Evolutionary conservation across 2,888 invertebrate genomes (phyloP).

Genomic region (Ichneumoninae sp.): DNA sequence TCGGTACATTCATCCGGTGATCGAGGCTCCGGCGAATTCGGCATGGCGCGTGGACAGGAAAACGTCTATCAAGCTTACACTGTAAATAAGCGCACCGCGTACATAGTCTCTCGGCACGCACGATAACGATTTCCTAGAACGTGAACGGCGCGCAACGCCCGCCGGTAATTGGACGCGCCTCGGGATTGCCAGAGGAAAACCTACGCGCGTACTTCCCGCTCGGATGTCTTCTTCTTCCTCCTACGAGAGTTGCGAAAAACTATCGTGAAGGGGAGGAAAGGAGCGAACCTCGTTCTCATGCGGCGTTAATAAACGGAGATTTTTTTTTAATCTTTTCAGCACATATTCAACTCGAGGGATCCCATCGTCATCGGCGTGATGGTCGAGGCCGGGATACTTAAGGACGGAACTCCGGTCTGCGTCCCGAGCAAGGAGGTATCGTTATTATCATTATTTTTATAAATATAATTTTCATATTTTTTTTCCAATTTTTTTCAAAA

Average conservation of each 20-base stretch:
- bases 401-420: slow-evolving; percentile 98
- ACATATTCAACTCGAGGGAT: slow-evolving; percentile 98
- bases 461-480: not conserved
- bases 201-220: slow-evolving; percentile 35
- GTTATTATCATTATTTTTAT: not conserved
- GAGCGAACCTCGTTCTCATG: not conserved
- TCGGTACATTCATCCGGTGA: not conserved
- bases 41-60: slow-evolving; percentile 51
- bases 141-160: slow-evolving; percentile 57
- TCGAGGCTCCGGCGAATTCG: not conserved
- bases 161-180: slow-evolving; percentile 70
- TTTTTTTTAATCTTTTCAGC: slow-evolving; percentile 87
- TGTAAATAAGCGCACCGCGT: slow-evolving; percentile 34
- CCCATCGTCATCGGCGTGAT: slow-evolving; percentile 99
- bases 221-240: slow-evolving; percentile 46
- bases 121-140: slow-evolving; percentile 72
- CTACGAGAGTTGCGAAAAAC: slow-evolving; percentile 20
- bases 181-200: slow-evolving; percentile 48
- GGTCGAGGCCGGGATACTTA: slow-evolving; percentile 97
- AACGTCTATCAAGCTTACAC: slow-evolving; percentile 61
- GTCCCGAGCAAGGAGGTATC: slow-evolving; percentile 97
- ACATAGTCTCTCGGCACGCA: slow-evolving; percentile 53
- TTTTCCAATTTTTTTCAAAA: not conserved
- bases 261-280: not conserved
- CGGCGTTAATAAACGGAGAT: not conserved